Evolutionary conservation across 2,888 invertebrate genomes (phyloP).

Genomic region (Acrocyrtus sp.): DNA sequence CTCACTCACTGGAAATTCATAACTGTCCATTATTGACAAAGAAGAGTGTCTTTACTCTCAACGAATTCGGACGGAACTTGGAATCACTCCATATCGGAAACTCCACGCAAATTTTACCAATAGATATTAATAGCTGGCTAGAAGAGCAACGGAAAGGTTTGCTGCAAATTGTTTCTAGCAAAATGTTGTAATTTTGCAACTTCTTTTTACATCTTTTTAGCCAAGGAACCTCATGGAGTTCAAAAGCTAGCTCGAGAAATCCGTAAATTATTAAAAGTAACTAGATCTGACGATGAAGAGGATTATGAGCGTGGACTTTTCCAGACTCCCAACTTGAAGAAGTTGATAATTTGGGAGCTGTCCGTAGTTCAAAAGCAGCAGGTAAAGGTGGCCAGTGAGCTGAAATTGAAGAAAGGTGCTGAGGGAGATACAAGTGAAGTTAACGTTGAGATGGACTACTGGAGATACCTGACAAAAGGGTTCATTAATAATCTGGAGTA

Average conservation of each 20-base stretch:
- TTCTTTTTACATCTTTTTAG: neutral
- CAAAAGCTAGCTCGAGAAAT: slow-evolving; percentile 2
- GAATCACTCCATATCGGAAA: slow-evolving; percentile 25
- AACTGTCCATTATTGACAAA: slow-evolving; percentile 38
- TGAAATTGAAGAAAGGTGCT: neutral
- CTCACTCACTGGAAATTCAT: slow-evolving; percentile 31
- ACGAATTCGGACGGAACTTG: slow-evolving; percentile 34
- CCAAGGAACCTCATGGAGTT: slow-evolving; percentile 7
- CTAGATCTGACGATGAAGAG: neutral
- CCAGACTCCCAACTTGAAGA: slow-evolving; percentile 21
- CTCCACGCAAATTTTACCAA: slow-evolving; percentile 24
- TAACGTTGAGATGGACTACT: slow-evolving; percentile 32
- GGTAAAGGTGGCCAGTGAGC: neutral
- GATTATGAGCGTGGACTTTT: neutral
- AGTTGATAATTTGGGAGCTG: slow-evolving; percentile 35
- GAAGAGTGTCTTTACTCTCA: slow-evolving; percentile 16
- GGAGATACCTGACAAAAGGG: slow-evolving; percentile 30
- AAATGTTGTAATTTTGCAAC: neutral
- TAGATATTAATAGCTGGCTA: slow-evolving; percentile 9
- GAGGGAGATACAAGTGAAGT: neutral
- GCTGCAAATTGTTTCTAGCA: neutral
- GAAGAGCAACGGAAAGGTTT: neutral
- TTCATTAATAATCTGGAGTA: slow-evolving; percentile 22
- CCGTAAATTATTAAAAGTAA: neutral
- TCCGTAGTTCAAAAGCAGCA: slow-evolving; percentile 23